These are phyloP conservation scores for Ichneumoninae sp. DNA, from an alignment of 2,888 invertebrate species.

Conservation along the genomic window DNA sequence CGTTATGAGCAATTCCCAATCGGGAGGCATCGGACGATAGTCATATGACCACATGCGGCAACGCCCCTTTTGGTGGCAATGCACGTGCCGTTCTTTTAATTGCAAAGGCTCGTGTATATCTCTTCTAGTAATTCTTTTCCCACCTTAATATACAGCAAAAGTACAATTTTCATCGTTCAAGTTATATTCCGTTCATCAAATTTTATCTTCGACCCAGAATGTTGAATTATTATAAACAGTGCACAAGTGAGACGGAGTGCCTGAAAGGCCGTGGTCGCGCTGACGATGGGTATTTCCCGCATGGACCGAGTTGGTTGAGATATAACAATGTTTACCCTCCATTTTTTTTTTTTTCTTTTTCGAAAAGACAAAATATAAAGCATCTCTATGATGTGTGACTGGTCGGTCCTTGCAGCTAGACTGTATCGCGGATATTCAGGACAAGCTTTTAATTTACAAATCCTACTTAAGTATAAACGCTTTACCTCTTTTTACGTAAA, in stretches of 20 bases:
- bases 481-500: background rate
- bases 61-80: background rate
- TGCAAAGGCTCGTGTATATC: background rate
- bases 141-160: background rate
- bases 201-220: background rate
- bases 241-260: background rate
- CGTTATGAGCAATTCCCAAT: conserved; percentile 55
- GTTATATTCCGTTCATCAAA: background rate
- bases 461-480: background rate
- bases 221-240: background rate
- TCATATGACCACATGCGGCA: conserved; percentile 20
- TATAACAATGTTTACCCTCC: conserved; percentile 18
- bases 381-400: background rate
- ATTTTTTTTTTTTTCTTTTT: background rate
- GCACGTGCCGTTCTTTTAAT: background rate
- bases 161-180: background rate
- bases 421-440: background rate
- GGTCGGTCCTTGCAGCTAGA: background rate
- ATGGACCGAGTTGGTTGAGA: conserved; percentile 6
- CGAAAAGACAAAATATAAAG: background rate
- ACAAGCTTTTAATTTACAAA: background rate
- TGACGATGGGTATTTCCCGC: conserved; percentile 5
- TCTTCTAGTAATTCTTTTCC: background rate
- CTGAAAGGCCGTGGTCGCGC: background rate
- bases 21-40: conserved; percentile 35